Base-by-base conservation (phyloP, 2,888 invertebrate genomes). In the Augochlorella aurata region DNA sequence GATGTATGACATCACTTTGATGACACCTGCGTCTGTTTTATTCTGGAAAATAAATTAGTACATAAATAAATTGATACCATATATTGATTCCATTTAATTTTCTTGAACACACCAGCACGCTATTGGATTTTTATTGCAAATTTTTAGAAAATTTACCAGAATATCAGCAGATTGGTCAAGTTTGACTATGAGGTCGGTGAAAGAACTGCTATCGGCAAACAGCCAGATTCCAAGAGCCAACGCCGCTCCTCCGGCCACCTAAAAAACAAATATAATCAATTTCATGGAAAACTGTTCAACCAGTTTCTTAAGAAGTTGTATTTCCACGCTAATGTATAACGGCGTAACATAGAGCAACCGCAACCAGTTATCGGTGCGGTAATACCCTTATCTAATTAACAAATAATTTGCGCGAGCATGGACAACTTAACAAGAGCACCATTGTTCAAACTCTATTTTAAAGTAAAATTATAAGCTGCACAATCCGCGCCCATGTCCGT, bases 171-270 rank as follows among this genome's bases (percentile, higher is more conserved):
- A 81, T 29, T 90, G 84, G 72, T 92, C 91, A 78, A 91, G 85
- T 78, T 92, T 91, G 74, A 84, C 88, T 80, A 93, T 81, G 76
- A 92, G 89, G 79, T 90, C 89, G 87, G 96, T 95, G 90, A 96
- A 95, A 38, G 96, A 96, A 89, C 94, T 95, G 93, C 95, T 96
- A 93, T 96, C 96, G 73, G 95, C 95, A 50, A 95, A 95, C 54
- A 96, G 92, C 96, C 96, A 96, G 93, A 96, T 95, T 91, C 96
- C 96, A 78, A 96, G 94, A 50, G 95, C 95, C 83, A 96, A 93
- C 74, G 96, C 95, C 81, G 95, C 94, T 81, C 95, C 95, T 77
- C 96, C 96, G 79, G 95, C 94, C 82, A 95, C 90, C 95, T 95
- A 92, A 76, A 94, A 65, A 94, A 84, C 29, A 94, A 94, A 84